These are phyloP conservation scores for Acropora yongei DNA, from an alignment of 64 coral and sea anemone species.

Conservation along the genomic window DNA sequence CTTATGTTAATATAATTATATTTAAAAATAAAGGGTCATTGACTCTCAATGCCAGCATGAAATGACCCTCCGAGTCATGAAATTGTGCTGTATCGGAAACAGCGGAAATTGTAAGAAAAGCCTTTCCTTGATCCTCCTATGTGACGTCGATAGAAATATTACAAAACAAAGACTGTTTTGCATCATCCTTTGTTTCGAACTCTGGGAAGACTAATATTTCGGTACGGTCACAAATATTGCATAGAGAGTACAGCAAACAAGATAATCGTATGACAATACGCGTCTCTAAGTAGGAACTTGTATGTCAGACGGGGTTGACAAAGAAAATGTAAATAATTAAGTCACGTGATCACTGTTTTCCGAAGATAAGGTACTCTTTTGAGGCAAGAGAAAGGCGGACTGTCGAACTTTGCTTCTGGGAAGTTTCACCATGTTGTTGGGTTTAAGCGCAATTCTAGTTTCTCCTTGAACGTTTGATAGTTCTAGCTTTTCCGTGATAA, in stretches of 20 bases:
- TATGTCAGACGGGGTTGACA: too few species aligned
- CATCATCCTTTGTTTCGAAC: neutral
- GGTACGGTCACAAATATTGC: neutral
- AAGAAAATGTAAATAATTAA: neutral
- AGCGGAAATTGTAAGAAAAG: too few species aligned
- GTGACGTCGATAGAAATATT: neutral
- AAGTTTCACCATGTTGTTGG: constrained; percentile 4
- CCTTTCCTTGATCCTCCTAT: neutral
- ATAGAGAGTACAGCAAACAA: neutral
- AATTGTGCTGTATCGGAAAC: too few species aligned
- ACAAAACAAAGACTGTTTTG: neutral
- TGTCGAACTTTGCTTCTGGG: neutral
- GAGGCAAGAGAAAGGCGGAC: too few species aligned
- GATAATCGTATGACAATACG: neutral
- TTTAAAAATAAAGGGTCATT: too few species aligned
- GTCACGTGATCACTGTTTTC: neutral
- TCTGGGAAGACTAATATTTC: neutral
- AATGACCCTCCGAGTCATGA: too few species aligned
- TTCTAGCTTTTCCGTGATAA: neutral
- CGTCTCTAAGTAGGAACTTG: too few species aligned
- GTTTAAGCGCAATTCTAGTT: neutral
- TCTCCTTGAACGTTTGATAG: neutral
- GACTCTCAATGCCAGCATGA: too few species aligned
- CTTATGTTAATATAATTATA: too few species aligned
- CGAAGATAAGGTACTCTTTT: too few species aligned